These are phyloP conservation scores for Mya arenaria DNA, from an alignment of 1,140 invertebrate species.

Conservation along the genomic window DNA sequence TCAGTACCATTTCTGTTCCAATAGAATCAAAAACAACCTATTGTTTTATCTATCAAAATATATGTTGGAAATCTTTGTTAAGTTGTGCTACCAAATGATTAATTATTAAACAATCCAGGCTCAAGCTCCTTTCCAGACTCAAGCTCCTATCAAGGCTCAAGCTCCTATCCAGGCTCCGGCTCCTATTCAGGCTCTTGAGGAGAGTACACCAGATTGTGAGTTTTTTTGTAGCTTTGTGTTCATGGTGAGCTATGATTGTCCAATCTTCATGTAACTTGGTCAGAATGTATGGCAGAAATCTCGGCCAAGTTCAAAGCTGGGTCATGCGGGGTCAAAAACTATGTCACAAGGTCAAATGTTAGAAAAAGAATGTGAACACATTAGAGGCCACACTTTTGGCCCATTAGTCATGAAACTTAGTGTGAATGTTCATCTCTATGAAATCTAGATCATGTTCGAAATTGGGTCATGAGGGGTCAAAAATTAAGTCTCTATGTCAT, in stretches of 20 bases:
- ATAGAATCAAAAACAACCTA: background rate
- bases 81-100: background rate
- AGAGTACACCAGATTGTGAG: constrained; percentile 7
- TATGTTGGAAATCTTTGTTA: constrained; percentile 9
- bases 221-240: constrained; percentile 7
- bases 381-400: no score
- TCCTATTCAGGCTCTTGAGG: no score
- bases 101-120: background rate
- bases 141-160: no score
- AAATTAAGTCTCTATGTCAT: background rate
- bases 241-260: constrained; percentile 2
- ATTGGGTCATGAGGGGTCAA: background rate
- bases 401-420: background rate
- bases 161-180: no score
- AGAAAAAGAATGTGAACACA: no score
- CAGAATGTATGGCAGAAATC: no score
- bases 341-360: no score
- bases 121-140: background rate
- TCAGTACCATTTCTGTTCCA: background rate
- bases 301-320: no score
- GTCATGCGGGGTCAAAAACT: no score
- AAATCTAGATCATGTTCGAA: constrained; percentile 8
- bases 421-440: background rate
- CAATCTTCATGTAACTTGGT: background rate
- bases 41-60: constrained; percentile 2